Evolutionary conservation across 2,797 vertebrate genomes (phyloP).

Genomic region (Hyperoplus immaculatus): DNA sequence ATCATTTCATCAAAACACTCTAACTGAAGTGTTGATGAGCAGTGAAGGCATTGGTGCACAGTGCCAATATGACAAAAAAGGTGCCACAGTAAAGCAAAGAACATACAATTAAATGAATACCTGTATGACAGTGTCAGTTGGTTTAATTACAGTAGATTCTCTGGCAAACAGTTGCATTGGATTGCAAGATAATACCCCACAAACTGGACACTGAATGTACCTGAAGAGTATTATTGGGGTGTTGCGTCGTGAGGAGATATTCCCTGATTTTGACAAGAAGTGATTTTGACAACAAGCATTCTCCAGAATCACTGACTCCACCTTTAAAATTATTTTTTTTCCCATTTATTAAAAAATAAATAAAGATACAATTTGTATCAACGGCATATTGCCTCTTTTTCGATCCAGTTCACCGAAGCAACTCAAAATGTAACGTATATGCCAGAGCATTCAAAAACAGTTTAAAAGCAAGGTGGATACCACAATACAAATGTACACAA

Average conservation of each 20-base stretch:
- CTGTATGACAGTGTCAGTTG: background rate
- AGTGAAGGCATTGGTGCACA: background rate
- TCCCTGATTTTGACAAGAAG: no score
- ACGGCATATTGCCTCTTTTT: conserved; percentile 38
- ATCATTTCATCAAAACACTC: background rate
- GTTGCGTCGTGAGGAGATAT: no score
- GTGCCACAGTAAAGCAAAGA: background rate
- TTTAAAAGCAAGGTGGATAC: conserved; percentile 65
- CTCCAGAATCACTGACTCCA: no score
- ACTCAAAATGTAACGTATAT: conserved; percentile 7
- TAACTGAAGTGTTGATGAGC: background rate
- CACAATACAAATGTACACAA: conserved; percentile 65
- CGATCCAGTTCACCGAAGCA: conserved; percentile 4
- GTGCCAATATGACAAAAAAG: conserved; percentile 62
- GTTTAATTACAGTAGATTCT: background rate
- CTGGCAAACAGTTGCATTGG: background rate
- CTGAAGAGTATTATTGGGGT: no score
- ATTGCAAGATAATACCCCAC: no score
- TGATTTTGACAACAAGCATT: no score
- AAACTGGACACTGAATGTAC: no score
- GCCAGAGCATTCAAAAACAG: conserved; percentile 15
- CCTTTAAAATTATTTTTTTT: no score
- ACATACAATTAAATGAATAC: background rate
- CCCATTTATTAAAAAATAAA: background rate
- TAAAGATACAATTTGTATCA: conserved; percentile 80